phyloP scores from a whole-genome alignment of 1,140 invertebrate species.

The Ridgeia piscesae region DNA sequence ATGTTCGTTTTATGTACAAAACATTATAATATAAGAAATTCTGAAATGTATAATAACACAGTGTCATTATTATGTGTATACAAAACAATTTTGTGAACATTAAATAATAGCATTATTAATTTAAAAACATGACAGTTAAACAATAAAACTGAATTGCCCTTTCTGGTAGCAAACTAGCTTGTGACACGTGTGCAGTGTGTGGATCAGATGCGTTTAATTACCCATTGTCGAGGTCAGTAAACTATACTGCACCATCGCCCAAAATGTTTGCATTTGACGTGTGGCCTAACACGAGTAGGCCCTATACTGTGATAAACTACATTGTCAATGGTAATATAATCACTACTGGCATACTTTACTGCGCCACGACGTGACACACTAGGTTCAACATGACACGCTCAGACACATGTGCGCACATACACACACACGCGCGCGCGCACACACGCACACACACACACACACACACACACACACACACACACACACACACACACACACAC shows the following conservation, averaged over 20 bases:
- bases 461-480: background rate
- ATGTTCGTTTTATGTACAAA: no score
- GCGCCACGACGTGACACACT: background rate
- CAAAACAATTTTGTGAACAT: no score
- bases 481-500: background rate
- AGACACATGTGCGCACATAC: background rate
- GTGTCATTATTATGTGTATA: no score
- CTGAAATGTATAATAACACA: no score
- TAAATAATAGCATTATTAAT: no score
- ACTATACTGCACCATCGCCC: background rate
- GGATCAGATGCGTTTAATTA: no score
- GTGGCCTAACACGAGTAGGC: background rate
- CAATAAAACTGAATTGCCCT: no score
- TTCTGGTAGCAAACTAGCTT: no score
- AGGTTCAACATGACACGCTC: background rate
- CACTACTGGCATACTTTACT: background rate
- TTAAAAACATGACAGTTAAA: no score
- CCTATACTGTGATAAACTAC: background rate
- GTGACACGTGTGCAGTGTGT: no score
- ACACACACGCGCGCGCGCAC: background rate
- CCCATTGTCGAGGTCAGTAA: no score
- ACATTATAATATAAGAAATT: no score
- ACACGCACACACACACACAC: background rate
- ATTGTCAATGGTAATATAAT: background rate
- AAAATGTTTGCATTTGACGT: background rate